Base-by-base conservation (phyloP, 2,113 vertebrate species). In the Azemiops feae region DNA sequence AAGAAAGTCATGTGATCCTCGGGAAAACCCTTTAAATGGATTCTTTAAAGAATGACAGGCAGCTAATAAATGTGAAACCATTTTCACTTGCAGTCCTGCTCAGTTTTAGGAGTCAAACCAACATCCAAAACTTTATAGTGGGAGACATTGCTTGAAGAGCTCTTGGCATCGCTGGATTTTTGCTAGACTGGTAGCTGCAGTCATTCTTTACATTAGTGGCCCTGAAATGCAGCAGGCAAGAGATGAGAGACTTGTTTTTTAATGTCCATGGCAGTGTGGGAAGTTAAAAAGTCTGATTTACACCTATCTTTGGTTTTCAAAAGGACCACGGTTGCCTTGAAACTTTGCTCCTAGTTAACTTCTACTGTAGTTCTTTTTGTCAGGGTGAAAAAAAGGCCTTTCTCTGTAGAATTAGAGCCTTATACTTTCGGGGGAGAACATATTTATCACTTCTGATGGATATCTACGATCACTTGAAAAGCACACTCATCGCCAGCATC, bases 371-470 rank as follows among this genome's bases (percentile, higher is more conserved):
- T 23, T 86, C 18, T 58, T 90, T 93, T 87, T 93, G 74, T 86
- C 60, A 90, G 43, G 45, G 43, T 25, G 7, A 87, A 50, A 92
- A 18, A 27, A 34, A 4, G 34, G 11, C 0, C n/a, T 45, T 7
- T 50, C 0, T 1, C 74, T 92, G 55, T 92, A 95, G 95, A 93
- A 96, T 97, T 96, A 96, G 95, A 96, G 93, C 94, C 93, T 90
- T 94, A 64, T 85, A 87, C 53, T 95, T 95, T 94, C 96, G 89
- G 5, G 74, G 39, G 94, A 96, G 52, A 53, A 3, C 87, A 85
- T 93, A 91, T 96, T 98, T 97, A 96, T 97, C 96, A 97, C 89
- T 87, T 94, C 91, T 96, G 95, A 97, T 96, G 96, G 97, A 92
- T 96, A 97, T 96, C 97, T 97, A 90, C 94, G 97, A 95, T 96